Base-by-base conservation (phyloP, 2,113 vertebrate genomes). In the Illadopsis cleaveri region DNA sequence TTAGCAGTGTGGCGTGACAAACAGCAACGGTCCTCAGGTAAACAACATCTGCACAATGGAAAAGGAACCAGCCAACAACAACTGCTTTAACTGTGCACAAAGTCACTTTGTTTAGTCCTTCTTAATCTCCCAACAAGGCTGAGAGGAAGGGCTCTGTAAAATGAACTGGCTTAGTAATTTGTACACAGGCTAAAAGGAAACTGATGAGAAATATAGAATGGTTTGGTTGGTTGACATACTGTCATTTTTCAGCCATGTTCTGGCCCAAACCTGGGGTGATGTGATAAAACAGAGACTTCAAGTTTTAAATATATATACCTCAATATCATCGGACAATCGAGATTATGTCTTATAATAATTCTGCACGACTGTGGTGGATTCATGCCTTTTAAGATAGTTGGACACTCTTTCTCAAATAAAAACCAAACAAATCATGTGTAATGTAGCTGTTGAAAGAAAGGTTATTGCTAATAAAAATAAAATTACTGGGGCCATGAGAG, bases 391-490 rank as follows among this genome's bases (percentile, higher is more conserved):
- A 20, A 57, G 78, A 56, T 23, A 16, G 15, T 35, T 85, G 57
- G n/a, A 24, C 11, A 33, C 6, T 54, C 42, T 73, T 73, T 83
- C 80, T 64, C 51, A 84, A n/a, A 82, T 24, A 38, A 70, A 93
- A 71, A 21, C 0, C 22, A 83, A 93, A 93, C 51, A 81, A 82
- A 81, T 38, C 2, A 15, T 50, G 40, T 76, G 33, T n/a, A 62
- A 69, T 51, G 24, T 80, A 77, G 68, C 62, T 85, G 66, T 51
- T 85, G 84, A 95, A 95, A 62, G 54, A 95, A 85, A 95, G 78
- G 42, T 70, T 96, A 90, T 90, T 77, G 33, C 3, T 92, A 92
- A 92, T 70, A 88, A 90, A 94, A 90, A 69, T 77, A 77, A 78
- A 94, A 86, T 77, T 47, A 76, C 51, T 76, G n/a, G 14, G 38